Conservation (phyloP, 2,797 vertebrate genomes). For the Dryobates pubescens region DNA sequence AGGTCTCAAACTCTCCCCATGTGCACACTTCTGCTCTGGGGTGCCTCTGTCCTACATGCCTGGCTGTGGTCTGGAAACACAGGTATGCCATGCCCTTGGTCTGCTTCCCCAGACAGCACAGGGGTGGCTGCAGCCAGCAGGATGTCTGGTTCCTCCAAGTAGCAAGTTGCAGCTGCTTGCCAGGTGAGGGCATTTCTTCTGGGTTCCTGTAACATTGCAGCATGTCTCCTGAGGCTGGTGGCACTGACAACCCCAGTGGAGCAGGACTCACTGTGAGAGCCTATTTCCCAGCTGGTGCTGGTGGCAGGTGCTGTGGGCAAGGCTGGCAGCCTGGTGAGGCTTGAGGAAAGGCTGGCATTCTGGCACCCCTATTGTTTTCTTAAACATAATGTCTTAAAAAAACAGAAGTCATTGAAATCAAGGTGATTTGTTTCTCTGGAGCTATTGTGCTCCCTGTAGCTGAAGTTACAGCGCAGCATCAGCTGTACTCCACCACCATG, state of each 20-base stretch:
- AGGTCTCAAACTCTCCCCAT: too few relatives aligned
- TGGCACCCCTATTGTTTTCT: not conserved
- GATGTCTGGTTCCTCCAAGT: not conserved
- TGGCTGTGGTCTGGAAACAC: too few relatives aligned
- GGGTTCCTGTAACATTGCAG: not conserved
- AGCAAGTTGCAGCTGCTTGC: not conserved
- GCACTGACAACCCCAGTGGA: not conserved
- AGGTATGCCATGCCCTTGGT: not conserved
- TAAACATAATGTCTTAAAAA: not conserved
- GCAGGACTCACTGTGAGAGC: not conserved
- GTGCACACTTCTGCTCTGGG: too few relatives aligned
- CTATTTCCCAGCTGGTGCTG: not conserved
- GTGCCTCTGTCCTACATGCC: too few relatives aligned
- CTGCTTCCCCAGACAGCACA: not conserved
- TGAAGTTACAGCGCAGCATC: not conserved
- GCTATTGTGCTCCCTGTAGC: not conserved
- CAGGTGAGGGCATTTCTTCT: not conserved
- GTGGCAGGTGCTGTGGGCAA: not conserved
- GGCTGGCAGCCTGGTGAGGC: not conserved
- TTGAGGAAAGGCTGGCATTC: too few relatives aligned
- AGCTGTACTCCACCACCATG: rapidly evolving
- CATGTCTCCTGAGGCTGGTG: not conserved
- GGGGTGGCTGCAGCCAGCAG: not conserved
- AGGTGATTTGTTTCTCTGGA: not conserved
- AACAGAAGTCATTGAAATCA: not conserved